Conservation (phyloP, 2,888 invertebrate species). For the Lasioglossum figueresi region DNA sequence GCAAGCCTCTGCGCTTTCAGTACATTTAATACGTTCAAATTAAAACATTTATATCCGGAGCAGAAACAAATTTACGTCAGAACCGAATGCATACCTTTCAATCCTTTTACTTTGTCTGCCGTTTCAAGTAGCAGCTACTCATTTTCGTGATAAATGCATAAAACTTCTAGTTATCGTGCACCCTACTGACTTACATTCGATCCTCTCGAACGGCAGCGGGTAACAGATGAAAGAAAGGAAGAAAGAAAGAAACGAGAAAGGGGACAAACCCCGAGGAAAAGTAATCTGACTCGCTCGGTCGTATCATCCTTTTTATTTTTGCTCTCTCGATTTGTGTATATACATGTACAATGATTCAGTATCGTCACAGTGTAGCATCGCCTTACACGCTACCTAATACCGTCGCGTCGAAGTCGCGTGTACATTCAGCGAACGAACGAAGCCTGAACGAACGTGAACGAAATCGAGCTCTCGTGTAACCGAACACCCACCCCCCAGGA, state of each 20-base stretch:
- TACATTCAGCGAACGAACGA: constrained; percentile 36
- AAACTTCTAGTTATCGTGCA: neutral
- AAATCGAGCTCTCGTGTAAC: neutral
- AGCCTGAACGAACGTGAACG: constrained; percentile 14
- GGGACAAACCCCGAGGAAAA: constrained; percentile 31
- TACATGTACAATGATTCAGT: constrained; percentile 68
- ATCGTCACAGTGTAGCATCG: constrained; percentile 54
- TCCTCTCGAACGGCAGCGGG: neutral
- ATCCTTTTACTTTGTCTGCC: neutral
- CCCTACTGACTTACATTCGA: constrained; percentile 24
- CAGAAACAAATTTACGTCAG: too few relatives aligned
- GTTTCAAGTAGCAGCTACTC: neutral
- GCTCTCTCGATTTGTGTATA: constrained; percentile 65
- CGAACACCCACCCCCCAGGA: neutral
- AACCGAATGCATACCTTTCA: neutral
- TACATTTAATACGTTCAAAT: neutral
- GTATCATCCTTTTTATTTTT: constrained; percentile 64
- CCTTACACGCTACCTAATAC: constrained; percentile 66
- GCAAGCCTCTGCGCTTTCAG: too few relatives aligned
- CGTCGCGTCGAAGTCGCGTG: constrained; percentile 35
- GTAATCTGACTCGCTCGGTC: constrained; percentile 35
- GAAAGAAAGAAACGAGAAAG: neutral
- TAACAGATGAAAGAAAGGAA: neutral
- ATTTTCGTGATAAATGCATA: neutral
- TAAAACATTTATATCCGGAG: neutral